A percentile compares a stretch with the other conserved stretches of the same genome.
phyloP scores from a whole-genome alignment of 2,888 invertebrate genomes.

The Xestia c-nigrum region DNA sequence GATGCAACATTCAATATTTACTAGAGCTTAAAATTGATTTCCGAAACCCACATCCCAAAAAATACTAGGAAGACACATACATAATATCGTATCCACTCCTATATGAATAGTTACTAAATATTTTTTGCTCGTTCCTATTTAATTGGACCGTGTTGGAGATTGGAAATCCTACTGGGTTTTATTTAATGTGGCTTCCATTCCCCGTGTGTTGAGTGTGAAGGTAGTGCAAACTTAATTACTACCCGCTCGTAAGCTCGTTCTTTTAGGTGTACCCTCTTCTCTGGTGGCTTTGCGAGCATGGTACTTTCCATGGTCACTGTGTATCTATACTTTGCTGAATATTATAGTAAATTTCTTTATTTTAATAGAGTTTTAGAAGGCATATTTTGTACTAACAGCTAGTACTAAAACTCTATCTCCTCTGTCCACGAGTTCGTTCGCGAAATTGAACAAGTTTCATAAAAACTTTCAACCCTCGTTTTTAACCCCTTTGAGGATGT shows the following conservation, averaged over 20 bases:
- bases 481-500: too few relatives aligned
- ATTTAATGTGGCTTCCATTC: slow-evolving; percentile 13
- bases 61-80: neutral
- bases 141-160: neutral
- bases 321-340: neutral
- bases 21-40: slow-evolving; percentile 12
- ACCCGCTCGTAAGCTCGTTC: slow-evolving; percentile 40
- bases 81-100: slow-evolving; percentile 1
- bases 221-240: slow-evolving; percentile 56
- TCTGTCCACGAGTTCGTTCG: too few relatives aligned
- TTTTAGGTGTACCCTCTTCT: slow-evolving; percentile 18
- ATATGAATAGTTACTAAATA: slow-evolving; percentile 6
- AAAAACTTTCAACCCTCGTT: too few relatives aligned
- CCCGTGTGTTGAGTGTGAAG: slow-evolving; percentile 13
- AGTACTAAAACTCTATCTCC: too few relatives aligned
- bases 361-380: neutral
- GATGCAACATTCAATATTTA: slow-evolving; percentile 35
- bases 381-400: neutral
- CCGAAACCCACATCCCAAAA: neutral
- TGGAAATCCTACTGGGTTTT: slow-evolving; percentile 22
- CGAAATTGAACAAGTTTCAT: too few relatives aligned
- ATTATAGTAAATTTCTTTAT: neutral
- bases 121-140: neutral
- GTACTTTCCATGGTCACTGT: neutral
- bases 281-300: slow-evolving; percentile 16